phyloP scores from a whole-genome alignment of 2,113 vertebrate genomes.

The Ameiurus melas region DNA sequence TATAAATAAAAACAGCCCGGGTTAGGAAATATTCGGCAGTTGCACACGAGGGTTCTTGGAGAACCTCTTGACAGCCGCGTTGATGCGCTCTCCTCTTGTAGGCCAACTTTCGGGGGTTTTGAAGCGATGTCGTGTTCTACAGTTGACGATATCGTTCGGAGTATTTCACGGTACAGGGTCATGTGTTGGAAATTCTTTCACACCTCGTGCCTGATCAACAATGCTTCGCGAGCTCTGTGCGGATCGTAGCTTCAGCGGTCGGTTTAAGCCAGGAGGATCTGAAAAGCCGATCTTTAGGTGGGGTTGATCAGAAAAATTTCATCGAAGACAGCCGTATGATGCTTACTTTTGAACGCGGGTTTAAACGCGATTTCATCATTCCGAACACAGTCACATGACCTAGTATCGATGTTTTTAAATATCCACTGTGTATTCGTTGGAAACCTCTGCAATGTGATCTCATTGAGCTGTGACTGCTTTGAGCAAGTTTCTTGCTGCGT shows the following conservation, averaged over 20 bases:
- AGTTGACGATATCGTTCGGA: too few relatives aligned
- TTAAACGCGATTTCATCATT: background rate
- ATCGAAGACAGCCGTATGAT: background rate
- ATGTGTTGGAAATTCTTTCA: background rate
- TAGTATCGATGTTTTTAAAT: too few relatives aligned
- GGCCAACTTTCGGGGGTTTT: background rate
- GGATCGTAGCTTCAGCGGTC: background rate
- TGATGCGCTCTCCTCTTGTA: background rate
- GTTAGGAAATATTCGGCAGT: background rate
- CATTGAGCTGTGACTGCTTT: background rate
- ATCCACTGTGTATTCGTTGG: background rate
- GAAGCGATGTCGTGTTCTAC: background rate
- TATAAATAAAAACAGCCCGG: conserved; percentile 23
- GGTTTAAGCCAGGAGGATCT: background rate
- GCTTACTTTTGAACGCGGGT: background rate
- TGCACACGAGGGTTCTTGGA: background rate
- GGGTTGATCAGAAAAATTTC: background rate
- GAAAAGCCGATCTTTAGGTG: background rate
- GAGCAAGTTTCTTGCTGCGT: background rate
- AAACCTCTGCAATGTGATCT: background rate
- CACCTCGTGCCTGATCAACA: background rate
- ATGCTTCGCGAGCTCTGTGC: background rate
- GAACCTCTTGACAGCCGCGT: background rate
- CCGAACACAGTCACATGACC: background rate
- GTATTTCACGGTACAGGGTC: too few relatives aligned